These are phyloP conservation scores for Armadillidium nasatum DNA, from an alignment of 1,140 invertebrate genomes.

Conservation along the genomic window DNA sequence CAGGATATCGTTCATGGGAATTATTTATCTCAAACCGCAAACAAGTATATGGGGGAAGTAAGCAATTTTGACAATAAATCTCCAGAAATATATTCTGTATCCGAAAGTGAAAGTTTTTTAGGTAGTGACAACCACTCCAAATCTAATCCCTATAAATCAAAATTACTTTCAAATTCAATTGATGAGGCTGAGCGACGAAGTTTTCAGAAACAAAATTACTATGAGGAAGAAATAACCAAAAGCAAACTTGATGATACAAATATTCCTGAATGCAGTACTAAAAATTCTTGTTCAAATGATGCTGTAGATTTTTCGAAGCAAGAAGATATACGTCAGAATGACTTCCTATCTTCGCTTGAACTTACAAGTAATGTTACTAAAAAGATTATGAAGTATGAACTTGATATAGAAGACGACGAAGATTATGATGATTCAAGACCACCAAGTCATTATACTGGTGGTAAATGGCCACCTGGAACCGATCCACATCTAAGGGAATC, in stretches of 20 bases:
- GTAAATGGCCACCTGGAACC: slow-evolving; percentile 28
- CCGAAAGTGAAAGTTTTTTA: background rate
- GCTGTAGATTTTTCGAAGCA: background rate
- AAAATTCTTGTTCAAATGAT: background rate
- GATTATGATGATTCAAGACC: slow-evolving; percentile 20
- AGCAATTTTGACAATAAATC: slow-evolving; percentile 2
- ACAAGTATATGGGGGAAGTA: background rate
- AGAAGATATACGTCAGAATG: slow-evolving; percentile 25
- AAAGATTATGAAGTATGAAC: slow-evolving; percentile 24
- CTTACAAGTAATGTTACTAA: slow-evolving; percentile 21
- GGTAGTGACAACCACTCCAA: background rate
- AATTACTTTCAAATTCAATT: background rate
- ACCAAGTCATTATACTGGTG: slow-evolving; percentile 25
- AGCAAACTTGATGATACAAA: background rate
- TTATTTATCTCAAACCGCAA: background rate
- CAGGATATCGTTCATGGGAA: background rate
- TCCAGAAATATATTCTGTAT: background rate
- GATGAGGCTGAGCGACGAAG: background rate
- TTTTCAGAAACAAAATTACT: background rate
- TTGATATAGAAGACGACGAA: slow-evolving; percentile 26
- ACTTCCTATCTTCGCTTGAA: slow-evolving; percentile 24
- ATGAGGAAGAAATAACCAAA: background rate
- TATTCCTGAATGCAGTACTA: background rate
- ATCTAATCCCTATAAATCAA: background rate
- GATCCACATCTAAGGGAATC: slow-evolving; percentile 1